Percentiles rank a stretch among this genome's conserved stretches.
Conservation (phyloP, 2,797 vertebrate genomes). For the Girardinus metallicus region DNA sequence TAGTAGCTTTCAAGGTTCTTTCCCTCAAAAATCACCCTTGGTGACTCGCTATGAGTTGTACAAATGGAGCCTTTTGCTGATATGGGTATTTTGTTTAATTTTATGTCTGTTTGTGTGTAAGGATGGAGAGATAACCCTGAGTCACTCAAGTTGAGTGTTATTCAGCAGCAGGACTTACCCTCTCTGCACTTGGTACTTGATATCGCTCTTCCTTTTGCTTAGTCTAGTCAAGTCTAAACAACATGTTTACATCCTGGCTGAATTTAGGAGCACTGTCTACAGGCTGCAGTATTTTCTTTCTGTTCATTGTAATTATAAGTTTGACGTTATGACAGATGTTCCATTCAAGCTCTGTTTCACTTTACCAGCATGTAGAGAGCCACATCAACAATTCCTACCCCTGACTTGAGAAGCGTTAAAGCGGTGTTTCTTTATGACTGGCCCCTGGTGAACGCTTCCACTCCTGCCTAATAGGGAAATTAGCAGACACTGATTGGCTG, state of each 20-base stretch:
- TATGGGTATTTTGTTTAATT: slow-evolving; percentile 19
- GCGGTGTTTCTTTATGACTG: slow-evolving; percentile 37
- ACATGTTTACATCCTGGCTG: slow-evolving; percentile 42
- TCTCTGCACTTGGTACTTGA: slow-evolving; percentile 34
- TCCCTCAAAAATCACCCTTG: slow-evolving; percentile 18
- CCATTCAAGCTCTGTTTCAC: not conserved
- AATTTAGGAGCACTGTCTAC: slow-evolving; percentile 1
- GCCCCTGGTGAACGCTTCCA: slow-evolving; percentile 46
- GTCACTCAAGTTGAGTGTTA: slow-evolving; percentile 45
- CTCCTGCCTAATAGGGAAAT: slow-evolving; percentile 70
- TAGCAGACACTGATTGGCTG: slow-evolving; percentile 77
- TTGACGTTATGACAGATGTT: slow-evolving; percentile 18
- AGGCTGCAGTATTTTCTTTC: slow-evolving; percentile 22
- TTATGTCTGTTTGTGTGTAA: slow-evolving; percentile 10
- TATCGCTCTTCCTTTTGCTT: slow-evolving; percentile 31
- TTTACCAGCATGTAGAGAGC: slow-evolving; percentile 11
- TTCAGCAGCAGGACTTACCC: slow-evolving; percentile 54
- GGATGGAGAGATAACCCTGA: slow-evolving; percentile 47
- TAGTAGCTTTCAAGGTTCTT: slow-evolving; percentile 25
- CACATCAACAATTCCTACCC: not conserved
- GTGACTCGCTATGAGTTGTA: slow-evolving; percentile 63
- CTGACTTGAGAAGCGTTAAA: slow-evolving; percentile 33
- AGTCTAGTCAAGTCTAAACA: slow-evolving; percentile 42
- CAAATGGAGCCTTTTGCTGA: slow-evolving; percentile 31
- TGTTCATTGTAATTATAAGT: slow-evolving; percentile 25